phyloP scores from a whole-genome alignment of 1,140 invertebrate species.

The Carcinoscorpius rotundicauda region DNA sequence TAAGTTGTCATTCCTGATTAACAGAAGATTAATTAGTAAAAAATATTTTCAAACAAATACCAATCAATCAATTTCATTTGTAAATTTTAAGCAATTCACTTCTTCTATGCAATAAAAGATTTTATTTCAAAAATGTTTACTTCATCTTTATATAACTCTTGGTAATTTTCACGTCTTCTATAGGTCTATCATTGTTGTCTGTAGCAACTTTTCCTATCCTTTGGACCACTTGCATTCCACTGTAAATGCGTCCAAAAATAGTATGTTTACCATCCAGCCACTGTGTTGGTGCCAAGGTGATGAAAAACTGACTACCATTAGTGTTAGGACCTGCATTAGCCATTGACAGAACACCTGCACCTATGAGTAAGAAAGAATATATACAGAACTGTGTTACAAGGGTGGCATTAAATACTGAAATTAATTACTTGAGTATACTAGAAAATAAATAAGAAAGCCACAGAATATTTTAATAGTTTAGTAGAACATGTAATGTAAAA shows the following conservation, averaged over 20 bases:
- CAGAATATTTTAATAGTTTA: too few species aligned
- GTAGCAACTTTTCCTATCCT: slow-evolving; percentile 85
- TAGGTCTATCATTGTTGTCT: slow-evolving; percentile 75
- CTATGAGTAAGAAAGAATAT: slow-evolving; percentile 32
- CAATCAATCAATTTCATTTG: too few species aligned
- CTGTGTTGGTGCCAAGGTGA: slow-evolving; percentile 89
- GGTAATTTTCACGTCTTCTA: slow-evolving; percentile 79
- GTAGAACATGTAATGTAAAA: too few species aligned
- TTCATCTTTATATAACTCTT: slow-evolving; percentile 29
- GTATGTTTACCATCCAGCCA: slow-evolving; percentile 97
- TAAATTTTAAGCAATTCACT: too few species aligned
- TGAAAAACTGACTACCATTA: slow-evolving; percentile 93
- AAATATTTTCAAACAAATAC: too few species aligned
- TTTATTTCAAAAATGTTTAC: too few species aligned
- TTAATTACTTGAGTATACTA: too few species aligned
- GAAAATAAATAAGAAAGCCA: too few species aligned
- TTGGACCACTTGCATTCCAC: slow-evolving; percentile 81
- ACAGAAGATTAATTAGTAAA: too few species aligned
- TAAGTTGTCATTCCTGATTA: too few species aligned
- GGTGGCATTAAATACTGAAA: too few species aligned
- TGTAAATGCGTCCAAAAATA: slow-evolving; percentile 80
- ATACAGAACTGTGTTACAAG: background rate
- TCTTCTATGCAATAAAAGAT: too few species aligned
- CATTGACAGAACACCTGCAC: slow-evolving; percentile 68
- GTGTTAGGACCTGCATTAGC: slow-evolving; percentile 90